Percentiles rank a stretch among this genome's conserved stretches.
Conservation (phyloP, 2,888 invertebrate species). For the Agonopterix heracliana region DNA sequence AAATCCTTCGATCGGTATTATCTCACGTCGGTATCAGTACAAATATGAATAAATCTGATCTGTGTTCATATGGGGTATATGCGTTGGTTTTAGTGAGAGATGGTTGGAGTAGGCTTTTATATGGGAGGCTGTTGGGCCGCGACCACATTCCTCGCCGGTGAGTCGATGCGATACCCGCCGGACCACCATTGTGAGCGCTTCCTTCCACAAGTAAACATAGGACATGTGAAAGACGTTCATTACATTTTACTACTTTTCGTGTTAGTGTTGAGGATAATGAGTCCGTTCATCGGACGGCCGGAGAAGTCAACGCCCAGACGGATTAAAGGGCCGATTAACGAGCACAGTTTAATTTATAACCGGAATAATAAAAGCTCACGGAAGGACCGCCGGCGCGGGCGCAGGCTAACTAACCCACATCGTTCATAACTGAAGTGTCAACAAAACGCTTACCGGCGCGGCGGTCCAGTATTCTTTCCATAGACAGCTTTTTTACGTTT, state of each 20-base stretch:
- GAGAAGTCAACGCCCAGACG: conserved; percentile 70
- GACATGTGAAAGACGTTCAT: conserved; percentile 33
- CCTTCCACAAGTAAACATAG: conserved; percentile 35
- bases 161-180: conserved; percentile 34
- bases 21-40: conserved; percentile 56
- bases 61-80: background rate
- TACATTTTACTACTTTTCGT: conserved; percentile 45
- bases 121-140: conserved; percentile 42
- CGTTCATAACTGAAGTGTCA: conserved; percentile 47
- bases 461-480: conserved; percentile 16
- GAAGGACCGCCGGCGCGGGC: conserved; percentile 40
- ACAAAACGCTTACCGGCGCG: conserved; percentile 31
- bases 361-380: conserved; percentile 65
- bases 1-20: conserved; percentile 50
- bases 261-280: conserved; percentile 36
- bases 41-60: background rate
- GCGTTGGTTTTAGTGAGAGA: conserved; percentile 5
- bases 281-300: conserved; percentile 33
- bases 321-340: conserved; percentile 72
- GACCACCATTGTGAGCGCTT: conserved; percentile 25
- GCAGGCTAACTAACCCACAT: conserved; percentile 32
- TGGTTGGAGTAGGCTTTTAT: conserved; percentile 8
- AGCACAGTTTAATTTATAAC: conserved; percentile 66
- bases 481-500: conserved; percentile 20
- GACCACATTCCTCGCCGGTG: conserved; percentile 64